These are phyloP conservation scores for Drosophila yakuba DNA, from an alignment of 1,140 invertebrate species.

Conservation along the genomic window DNA sequence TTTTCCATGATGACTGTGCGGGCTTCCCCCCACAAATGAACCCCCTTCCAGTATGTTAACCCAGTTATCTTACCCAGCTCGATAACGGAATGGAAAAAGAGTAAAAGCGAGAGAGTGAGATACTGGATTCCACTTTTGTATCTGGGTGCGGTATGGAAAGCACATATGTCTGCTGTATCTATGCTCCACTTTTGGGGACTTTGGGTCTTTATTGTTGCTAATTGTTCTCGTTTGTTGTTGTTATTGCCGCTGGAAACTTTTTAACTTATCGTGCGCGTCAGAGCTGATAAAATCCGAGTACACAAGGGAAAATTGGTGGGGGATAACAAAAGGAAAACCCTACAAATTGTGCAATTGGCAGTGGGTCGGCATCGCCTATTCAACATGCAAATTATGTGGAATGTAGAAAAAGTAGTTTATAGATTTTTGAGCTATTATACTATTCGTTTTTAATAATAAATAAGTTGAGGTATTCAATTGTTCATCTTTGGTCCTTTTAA, in stretches of 20 bases:
- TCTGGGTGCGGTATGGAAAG: slow-evolving; percentile 48
- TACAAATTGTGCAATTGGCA: slow-evolving; percentile 21
- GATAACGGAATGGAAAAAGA: slow-evolving; percentile 22
- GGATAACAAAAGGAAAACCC: slow-evolving; percentile 25
- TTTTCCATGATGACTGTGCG: slow-evolving; percentile 66
- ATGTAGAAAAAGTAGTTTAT: neutral
- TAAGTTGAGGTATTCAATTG: too few relatives aligned
- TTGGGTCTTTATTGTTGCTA: slow-evolving; percentile 60
- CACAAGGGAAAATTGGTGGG: slow-evolving; percentile 16
- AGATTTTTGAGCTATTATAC: neutral
- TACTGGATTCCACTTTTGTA: slow-evolving; percentile 34
- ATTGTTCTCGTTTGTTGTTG: slow-evolving; percentile 71
- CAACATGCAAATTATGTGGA: neutral
- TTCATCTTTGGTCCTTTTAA: too few relatives aligned
- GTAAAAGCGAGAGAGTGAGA: slow-evolving; percentile 12
- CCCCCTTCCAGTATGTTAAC: slow-evolving; percentile 29
- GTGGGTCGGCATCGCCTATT: neutral
- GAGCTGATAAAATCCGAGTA: slow-evolving; percentile 66
- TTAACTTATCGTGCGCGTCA: slow-evolving; percentile 58
- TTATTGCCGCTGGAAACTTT: slow-evolving; percentile 49
- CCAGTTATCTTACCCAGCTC: slow-evolving; percentile 38
- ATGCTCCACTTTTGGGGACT: slow-evolving; percentile 53
- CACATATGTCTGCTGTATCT: slow-evolving; percentile 49
- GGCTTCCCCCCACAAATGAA: slow-evolving; percentile 34
- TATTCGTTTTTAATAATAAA: neutral